Conservation (phyloP, 2,797 vertebrate genomes). For the Chanos chanos region DNA sequence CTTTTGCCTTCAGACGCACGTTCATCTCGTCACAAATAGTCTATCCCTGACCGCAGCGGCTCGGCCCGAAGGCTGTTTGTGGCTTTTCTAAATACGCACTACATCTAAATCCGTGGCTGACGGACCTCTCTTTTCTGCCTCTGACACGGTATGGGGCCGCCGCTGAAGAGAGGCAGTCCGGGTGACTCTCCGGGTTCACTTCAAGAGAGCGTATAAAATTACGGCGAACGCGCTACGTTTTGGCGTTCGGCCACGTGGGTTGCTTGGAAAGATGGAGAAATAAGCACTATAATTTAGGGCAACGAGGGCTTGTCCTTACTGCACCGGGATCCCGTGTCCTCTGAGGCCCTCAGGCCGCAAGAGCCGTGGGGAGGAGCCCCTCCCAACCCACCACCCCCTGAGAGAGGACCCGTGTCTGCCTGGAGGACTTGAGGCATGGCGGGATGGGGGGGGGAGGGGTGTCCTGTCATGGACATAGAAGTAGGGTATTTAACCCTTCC, state of each 20-base stretch:
- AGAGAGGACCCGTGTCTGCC: not conserved
- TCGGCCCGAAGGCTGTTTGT: constrained; percentile 5
- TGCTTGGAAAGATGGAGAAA: constrained; percentile 6
- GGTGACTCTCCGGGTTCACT: constrained; percentile 29
- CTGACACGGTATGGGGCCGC: constrained; percentile 15
- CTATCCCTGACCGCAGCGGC: constrained; percentile 25
- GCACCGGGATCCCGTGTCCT: constrained; percentile 1
- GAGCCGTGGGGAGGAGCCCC: not conserved
- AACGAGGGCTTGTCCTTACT: constrained; percentile 15
- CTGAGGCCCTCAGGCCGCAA: constrained; percentile 2
- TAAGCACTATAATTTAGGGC: constrained; percentile 42
- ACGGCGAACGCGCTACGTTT: constrained; percentile 27
- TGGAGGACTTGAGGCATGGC: constrained; percentile 2
- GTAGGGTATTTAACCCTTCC: not conserved
- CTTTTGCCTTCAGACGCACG: constrained; percentile 16
- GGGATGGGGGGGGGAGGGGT: not conserved
- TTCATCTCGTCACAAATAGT: constrained; percentile 35
- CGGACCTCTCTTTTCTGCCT: not conserved
- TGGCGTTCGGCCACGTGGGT: constrained; percentile 34
- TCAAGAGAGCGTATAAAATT: constrained; percentile 36
- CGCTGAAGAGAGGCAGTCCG: constrained; percentile 37
- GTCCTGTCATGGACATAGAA: constrained; percentile 4
- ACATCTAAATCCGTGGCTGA: constrained; percentile 13
- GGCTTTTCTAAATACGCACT: constrained; percentile 36
- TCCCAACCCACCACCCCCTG: not conserved